Evolutionary conservation across 2,113 vertebrate species (phyloP).

Genomic region (Carollia perspicillata): DNA sequence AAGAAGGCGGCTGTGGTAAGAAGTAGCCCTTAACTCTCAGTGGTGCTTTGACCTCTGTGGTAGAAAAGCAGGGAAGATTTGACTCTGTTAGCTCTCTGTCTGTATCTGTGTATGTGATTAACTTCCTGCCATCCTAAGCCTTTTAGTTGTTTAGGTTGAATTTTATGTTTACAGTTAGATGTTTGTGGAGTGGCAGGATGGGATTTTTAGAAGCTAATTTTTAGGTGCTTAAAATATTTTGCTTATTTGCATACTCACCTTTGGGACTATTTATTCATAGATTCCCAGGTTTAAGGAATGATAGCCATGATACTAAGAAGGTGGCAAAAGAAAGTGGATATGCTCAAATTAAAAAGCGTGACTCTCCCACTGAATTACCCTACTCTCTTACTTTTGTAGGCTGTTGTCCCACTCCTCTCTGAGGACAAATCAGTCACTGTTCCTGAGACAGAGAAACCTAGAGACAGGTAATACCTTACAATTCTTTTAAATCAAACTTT

Average conservation of each 20-base stretch:
- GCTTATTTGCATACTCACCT: not conserved
- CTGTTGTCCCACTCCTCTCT: slow-evolving; percentile 48
- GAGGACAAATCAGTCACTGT: slow-evolving; percentile 9
- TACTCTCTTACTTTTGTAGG: slow-evolving; percentile 57
- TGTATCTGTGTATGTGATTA: accelerated
- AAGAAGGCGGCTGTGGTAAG: slow-evolving; percentile 78
- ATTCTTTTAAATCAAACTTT: not conserved
- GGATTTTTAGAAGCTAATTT: not conserved
- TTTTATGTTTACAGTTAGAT: not conserved
- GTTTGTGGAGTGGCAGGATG: not conserved
- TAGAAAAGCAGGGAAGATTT: not conserved
- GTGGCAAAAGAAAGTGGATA: slow-evolving; percentile 1
- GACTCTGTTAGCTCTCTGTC: not conserved
- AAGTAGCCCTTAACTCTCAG: accelerated
- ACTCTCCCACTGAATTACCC: not conserved
- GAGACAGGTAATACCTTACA: slow-evolving; percentile 73
- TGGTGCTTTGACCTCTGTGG: not conserved
- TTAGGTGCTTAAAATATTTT: not conserved
- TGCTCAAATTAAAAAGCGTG: not conserved
- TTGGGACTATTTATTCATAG: slow-evolving; percentile 1
- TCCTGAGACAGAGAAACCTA: slow-evolving; percentile 57
- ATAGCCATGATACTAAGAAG: not conserved
- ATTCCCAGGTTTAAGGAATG: not conserved
- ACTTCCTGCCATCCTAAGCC: not conserved
- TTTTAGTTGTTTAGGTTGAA: not conserved